Percentiles rank a stretch among this genome's conserved stretches.
Conservation (phyloP, 1,140 invertebrate species). For the Chionoecetes opilio region DNA sequence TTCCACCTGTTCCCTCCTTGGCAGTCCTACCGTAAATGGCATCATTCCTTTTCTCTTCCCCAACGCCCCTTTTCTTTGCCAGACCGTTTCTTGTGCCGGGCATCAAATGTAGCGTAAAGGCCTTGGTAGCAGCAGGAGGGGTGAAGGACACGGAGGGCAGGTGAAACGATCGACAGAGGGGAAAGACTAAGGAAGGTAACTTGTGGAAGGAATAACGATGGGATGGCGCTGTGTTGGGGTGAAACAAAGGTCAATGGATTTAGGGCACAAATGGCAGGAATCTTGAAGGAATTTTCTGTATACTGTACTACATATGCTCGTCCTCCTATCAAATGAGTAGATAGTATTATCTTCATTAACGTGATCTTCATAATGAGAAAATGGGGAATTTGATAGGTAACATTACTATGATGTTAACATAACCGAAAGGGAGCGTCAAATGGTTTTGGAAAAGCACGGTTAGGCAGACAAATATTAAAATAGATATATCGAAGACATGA, state of each 20-base stretch:
- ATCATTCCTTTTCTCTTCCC: neutral
- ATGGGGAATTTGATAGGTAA: too few relatives aligned
- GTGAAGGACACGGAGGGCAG: neutral
- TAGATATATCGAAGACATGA: too few relatives aligned
- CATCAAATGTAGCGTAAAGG: slow-evolving; percentile 28
- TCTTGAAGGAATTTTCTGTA: too few relatives aligned
- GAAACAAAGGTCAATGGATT: neutral
- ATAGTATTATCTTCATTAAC: too few relatives aligned
- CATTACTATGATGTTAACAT: too few relatives aligned
- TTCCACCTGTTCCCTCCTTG: neutral
- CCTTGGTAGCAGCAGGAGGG: neutral
- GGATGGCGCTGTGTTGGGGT: neutral
- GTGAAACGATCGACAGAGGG: neutral
- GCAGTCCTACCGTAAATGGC: neutral
- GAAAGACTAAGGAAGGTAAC: neutral
- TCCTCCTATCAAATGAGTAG: too few relatives aligned
- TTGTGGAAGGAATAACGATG: neutral
- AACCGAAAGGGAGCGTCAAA: too few relatives aligned
- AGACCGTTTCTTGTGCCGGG: neutral
- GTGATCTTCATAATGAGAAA: too few relatives aligned
- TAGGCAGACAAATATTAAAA: too few relatives aligned
- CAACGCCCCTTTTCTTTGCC: neutral
- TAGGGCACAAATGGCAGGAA: neutral
- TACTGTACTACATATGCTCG: too few relatives aligned
- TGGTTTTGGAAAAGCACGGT: too few relatives aligned